These are phyloP conservation scores for Pteruthius melanotis DNA, from an alignment of 2,113 vertebrate species.

Conservation along the genomic window DNA sequence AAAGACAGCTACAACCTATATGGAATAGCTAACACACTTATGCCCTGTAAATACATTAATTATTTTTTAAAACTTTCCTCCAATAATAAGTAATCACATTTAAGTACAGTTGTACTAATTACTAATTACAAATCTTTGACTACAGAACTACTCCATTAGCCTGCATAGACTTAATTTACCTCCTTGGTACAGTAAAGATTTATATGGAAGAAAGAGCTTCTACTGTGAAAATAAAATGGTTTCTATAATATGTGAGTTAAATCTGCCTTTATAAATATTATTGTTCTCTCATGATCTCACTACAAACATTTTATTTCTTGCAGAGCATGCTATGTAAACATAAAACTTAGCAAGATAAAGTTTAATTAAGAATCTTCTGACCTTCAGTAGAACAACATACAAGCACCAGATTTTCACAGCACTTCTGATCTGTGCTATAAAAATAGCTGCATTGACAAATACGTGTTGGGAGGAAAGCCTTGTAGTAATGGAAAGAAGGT, in stretches of 20 bases:
- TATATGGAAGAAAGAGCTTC: background rate
- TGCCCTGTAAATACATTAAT: background rate
- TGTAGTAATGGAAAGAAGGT: background rate
- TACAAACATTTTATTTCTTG: conserved; percentile 3
- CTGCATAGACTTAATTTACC: background rate
- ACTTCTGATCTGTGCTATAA: background rate
- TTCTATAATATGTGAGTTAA: background rate
- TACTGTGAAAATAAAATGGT: background rate
- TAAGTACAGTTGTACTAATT: background rate
- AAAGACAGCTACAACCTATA: background rate
- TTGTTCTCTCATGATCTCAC: background rate
- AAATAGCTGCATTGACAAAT: background rate
- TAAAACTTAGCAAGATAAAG: background rate
- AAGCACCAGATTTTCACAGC: background rate
- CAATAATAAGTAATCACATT: background rate
- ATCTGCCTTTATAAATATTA: background rate
- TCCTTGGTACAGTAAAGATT: background rate
- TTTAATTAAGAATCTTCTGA: background rate
- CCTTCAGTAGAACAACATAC: background rate
- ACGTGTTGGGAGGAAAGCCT: background rate
- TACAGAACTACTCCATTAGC: background rate
- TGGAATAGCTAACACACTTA: background rate
- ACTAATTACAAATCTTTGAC: background rate
- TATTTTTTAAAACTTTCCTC: background rate
- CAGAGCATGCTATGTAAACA: background rate